Evolutionary conservation across 2,888 invertebrate genomes (phyloP).

Genomic region (Apoda limacodes): DNA sequence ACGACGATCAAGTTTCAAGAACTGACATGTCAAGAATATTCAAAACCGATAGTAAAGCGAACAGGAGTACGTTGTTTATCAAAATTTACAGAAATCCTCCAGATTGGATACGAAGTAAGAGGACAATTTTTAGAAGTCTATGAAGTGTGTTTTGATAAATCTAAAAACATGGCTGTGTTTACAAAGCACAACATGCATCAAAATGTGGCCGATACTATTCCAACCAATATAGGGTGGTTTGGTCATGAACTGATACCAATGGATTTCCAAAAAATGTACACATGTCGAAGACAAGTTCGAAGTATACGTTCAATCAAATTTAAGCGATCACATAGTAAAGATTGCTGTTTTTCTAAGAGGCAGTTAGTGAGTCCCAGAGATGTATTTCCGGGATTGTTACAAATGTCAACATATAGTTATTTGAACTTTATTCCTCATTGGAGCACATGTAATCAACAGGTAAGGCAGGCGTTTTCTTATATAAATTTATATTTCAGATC

Average conservation of each 20-base stretch:
- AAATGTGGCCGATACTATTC: conserved; percentile 17
- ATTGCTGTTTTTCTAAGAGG: conserved; percentile 34
- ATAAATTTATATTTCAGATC: too few species aligned
- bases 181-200: conserved; percentile 22
- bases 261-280: too few species aligned
- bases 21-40: conserved; percentile 27
- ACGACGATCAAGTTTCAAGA: conserved; percentile 24
- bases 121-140: conserved; percentile 24
- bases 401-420: conserved; percentile 28
- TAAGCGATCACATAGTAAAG: conserved; percentile 18
- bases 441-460: conserved; percentile 35
- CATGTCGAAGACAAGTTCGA: too few species aligned
- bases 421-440: conserved; percentile 42
- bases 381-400: conserved; percentile 31
- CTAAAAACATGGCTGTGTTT: conserved; percentile 26
- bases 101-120: conserved; percentile 25
- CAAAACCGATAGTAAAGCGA: conserved; percentile 16
- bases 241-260: conserved; percentile 18
- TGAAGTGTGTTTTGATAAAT: conserved; percentile 30
- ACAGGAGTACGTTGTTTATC: conserved; percentile 22
- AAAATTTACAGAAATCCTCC: conserved; percentile 23
- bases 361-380: conserved; percentile 35
- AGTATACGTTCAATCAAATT: conserved; percentile 24
- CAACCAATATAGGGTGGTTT: conserved; percentile 21
- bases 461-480: too few species aligned